Evolutionary conservation across 1,140 invertebrate genomes (phyloP).

Genomic region (Anagrus nilaparvatae): DNA sequence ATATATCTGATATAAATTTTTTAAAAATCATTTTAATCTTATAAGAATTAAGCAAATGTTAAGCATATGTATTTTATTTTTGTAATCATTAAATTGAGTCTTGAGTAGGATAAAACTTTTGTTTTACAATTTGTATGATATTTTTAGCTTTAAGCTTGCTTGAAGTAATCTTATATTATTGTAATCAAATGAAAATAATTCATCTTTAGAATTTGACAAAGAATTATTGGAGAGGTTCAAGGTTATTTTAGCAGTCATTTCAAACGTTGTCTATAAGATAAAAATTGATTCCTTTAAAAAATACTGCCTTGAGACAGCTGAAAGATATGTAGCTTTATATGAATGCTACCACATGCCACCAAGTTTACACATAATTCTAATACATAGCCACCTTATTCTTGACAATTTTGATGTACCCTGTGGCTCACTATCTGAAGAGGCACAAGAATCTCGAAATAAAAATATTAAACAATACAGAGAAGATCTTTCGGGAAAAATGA

Average conservation of each 20-base stretch:
- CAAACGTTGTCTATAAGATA: constrained; percentile 23
- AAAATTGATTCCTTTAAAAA: constrained; percentile 14
- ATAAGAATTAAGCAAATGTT: too few species aligned
- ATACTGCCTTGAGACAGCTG: constrained; percentile 11
- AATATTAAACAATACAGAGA: constrained; percentile 19
- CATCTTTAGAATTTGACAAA: background rate
- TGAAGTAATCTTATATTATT: background rate
- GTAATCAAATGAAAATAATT: background rate
- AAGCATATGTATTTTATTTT: too few species aligned
- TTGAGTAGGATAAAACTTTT: too few species aligned
- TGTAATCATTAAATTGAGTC: too few species aligned
- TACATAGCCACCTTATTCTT: constrained; percentile 28
- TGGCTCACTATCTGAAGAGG: constrained; percentile 29
- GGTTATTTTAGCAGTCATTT: constrained; percentile 22
- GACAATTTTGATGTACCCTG: constrained; percentile 24
- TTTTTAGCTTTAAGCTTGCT: too few species aligned
- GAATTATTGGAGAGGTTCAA: constrained; percentile 21
- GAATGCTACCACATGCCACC: constrained; percentile 27
- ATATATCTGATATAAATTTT: too few species aligned
- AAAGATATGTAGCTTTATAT: constrained; percentile 22
- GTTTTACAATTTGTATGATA: too few species aligned
- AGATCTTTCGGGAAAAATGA: constrained; percentile 19
- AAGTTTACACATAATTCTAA: constrained; percentile 30
- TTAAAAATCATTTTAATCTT: too few species aligned
- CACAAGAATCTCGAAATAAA: constrained; percentile 31